Base-by-base conservation (phyloP, 1,140 invertebrate species). In the Watersipora subatra region DNA sequence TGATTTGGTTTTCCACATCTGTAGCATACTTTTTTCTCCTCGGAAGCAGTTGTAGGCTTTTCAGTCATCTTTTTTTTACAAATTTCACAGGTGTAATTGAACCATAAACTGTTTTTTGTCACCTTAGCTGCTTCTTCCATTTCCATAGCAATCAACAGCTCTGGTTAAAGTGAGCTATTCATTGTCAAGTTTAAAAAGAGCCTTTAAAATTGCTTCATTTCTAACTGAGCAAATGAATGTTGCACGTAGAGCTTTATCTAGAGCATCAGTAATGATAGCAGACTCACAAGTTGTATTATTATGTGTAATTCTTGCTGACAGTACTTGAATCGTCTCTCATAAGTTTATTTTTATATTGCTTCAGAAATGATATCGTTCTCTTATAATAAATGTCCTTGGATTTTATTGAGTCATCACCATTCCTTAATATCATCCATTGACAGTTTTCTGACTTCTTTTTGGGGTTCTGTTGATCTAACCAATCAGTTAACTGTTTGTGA, bases 61-160 rank as follows among this genome's bases (percentile, higher is more conserved):
- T 46, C n/a, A n/a, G n/a, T 46, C 34, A 12, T 46, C n/a, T 46
- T 46, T 12, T n/a, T 46, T 7, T 12, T 46, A n/a, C 22, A 20
- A n/a, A 7, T 25, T 59, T 7, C 22, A 7, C n/a, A n/a, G n/a
- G 3, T 7, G 7, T 20, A 22, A n/a, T n/a, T 46, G 34, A n/a
- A 12, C 34, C 34, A 46, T 46, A n/a, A 46, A 46, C n/a, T 46
- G 34, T n/a, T n/a, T 46, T 46, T 46, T n/a, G n/a, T n/a, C n/a
- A 46, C 58, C 27, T 61, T 61, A 12, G 24, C 58, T 7, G 24
- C 58, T 24, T 61, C 24, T 24, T 25, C 58, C 7, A 28, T 61
- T 61, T 61, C 58, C 58, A 25, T 61, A n/a, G n/a, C 58, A 28
- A 61, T 28, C 7, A 27, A 46, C 24, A 24, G 61, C 64, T 61